phyloP scores from a whole-genome alignment of 2,797 vertebrate species.

The Dendrocincla tyrannina region DNA sequence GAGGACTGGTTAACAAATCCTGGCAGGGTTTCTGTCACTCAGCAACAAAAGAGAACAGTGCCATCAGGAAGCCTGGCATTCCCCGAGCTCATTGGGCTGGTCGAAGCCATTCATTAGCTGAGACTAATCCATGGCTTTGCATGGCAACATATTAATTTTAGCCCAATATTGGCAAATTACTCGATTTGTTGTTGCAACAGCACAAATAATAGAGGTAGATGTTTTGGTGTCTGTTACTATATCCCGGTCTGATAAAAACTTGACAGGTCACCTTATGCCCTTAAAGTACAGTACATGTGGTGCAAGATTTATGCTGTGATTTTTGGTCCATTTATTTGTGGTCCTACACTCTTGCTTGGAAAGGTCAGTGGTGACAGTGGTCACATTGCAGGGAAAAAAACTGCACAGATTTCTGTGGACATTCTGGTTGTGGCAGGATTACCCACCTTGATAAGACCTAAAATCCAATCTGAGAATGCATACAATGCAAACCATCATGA shows the following conservation, averaged over 20 bases:
- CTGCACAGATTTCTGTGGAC: neutral
- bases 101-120: fast-evolving
- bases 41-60: neutral
- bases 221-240: neutral
- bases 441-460: too few species aligned
- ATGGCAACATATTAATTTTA: neutral
- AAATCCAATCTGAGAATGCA: too few species aligned
- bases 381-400: fast-evolving
- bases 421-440: neutral
- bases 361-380: neutral
- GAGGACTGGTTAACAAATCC: neutral
- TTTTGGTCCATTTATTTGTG: neutral
- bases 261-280: neutral
- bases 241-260: neutral
- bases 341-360: neutral
- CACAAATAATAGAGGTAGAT: neutral
- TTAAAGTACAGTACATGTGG: neutral
- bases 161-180: neutral
- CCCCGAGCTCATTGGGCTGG: fast-evolving
- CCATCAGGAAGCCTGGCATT: neutral
- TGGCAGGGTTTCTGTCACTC: neutral
- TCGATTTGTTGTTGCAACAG: fast-evolving
- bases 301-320: neutral
- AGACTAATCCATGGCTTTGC: neutral
- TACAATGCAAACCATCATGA: too few species aligned